These are phyloP conservation scores for Lota lota DNA, from an alignment of 2,113 vertebrate species.

Conservation along the genomic window DNA sequence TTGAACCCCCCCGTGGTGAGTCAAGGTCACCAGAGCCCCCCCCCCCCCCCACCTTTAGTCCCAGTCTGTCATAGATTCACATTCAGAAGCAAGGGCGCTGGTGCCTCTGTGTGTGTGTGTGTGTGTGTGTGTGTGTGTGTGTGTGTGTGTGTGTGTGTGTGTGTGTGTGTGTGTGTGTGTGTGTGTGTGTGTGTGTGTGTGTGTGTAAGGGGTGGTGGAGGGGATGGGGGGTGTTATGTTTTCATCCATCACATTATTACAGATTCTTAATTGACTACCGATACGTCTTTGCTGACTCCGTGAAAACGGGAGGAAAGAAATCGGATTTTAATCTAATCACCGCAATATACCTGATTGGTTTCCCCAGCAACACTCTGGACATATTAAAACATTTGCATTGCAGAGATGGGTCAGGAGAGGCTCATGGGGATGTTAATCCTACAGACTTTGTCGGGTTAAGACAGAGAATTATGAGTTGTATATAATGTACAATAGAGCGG, in stretches of 20 bases:
- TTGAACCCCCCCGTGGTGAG: constrained; percentile 58
- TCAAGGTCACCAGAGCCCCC: constrained; percentile 67
- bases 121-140: background rate
- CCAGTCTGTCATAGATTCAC: constrained; percentile 66
- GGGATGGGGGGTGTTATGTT: constrained; percentile 62
- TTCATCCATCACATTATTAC: constrained; percentile 74
- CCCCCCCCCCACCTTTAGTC: constrained; percentile 66
- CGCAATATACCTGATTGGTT: constrained; percentile 63
- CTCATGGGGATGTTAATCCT: constrained; percentile 33
- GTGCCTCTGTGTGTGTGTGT: background rate
- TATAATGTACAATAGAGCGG: constrained; percentile 26
- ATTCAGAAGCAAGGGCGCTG: background rate
- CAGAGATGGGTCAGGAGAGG: constrained; percentile 37
- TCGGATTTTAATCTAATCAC: constrained; percentile 68
- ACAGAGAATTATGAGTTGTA: constrained; percentile 32
- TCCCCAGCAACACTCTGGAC: constrained; percentile 53
- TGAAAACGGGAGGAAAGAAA: constrained; percentile 40
- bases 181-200: no score
- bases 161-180: background rate
- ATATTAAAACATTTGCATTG: constrained; percentile 68
- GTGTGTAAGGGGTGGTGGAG: background rate
- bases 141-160: background rate
- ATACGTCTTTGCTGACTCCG: constrained; percentile 66
- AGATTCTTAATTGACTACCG: constrained; percentile 70
- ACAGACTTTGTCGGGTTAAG: constrained; percentile 21